Percentiles rank a stretch among this genome's conserved stretches.
These are phyloP conservation scores for Pteropus alecto DNA, from an alignment of 2,113 vertebrate genomes.

Conservation along the genomic window DNA sequence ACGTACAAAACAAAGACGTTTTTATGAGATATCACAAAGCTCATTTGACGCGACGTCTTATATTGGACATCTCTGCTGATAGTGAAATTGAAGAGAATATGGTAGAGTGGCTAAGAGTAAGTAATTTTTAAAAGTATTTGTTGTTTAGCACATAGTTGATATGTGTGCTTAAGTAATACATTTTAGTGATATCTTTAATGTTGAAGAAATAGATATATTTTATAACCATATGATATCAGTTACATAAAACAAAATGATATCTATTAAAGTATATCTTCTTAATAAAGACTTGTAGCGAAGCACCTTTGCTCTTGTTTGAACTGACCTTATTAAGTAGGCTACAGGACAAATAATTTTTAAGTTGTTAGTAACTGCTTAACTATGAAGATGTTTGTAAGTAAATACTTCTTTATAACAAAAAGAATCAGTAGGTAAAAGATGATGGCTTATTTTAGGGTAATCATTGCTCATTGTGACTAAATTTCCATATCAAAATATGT, in stretches of 20 bases:
- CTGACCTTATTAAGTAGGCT: background rate
- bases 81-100: constrained; percentile 99
- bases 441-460: background rate
- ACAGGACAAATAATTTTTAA: background rate
- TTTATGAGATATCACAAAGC: constrained; percentile 99
- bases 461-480: background rate
- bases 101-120: constrained; percentile 99
- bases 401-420: background rate
- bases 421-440: background rate
- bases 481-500: background rate
- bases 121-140: constrained; percentile 57
- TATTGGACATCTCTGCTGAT: constrained; percentile 98
- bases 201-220: background rate
- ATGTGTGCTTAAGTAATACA: background rate
- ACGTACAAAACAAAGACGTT: constrained; percentile 99
- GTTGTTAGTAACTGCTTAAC: background rate
- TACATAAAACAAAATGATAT: background rate
- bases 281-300: background rate
- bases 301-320: background rate
- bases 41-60: constrained; percentile 96
- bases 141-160: background rate
- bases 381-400: background rate
- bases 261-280: constrained; percentile 23
- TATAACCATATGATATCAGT: background rate
- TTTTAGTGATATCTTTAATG: constrained; percentile 18